Base-by-base conservation (phyloP, 1,140 invertebrate genomes). In the Trachelipus rathkii region DNA sequence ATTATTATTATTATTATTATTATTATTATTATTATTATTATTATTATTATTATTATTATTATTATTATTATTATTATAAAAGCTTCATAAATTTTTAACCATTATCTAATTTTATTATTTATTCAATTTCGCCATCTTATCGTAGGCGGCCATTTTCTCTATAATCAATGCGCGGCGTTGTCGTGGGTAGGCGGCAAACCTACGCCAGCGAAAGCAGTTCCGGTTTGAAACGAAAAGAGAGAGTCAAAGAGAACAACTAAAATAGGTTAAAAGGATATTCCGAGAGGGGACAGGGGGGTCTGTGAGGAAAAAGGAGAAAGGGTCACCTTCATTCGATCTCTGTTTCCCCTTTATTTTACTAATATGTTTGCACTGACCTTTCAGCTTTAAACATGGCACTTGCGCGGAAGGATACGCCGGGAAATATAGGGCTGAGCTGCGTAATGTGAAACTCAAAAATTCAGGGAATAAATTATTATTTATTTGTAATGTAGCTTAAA, bases 101-200 rank as follows among this genome's bases (percentile, higher is more conserved):
- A 33, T 33, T 33, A 33, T 33, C 33, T 33, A 33, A 33, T 33
- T 3, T 33, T 33, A 33, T 33, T 33, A 33, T 33, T 33, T 33
- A 33, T 60, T 60, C 50, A 15, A 60, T 60, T 19, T 60, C 50
- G 50, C 50, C 50, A 60, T 60, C 50, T 60, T 60, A 60, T 60
- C 8, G 19, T 15, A 19, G 50, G 11, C 50, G 50, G 50, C 50
- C 50, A 60, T 60, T 60, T 60, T 60, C 11, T 60, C 11, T 15
- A 19, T 13, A 60, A 60, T 60, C 50, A 8, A 60, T 60, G 50
- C 50, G 50, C 50, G 50, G 50, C 50, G 50, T 60, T 60, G 50
- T 13, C 50, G 19, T 13, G 19, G 50, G 50, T 19, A 60, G 19
- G 1, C 2, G 50, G 50, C 50, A 60, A 60, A 13, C 50, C 50